phyloP scores from a whole-genome alignment of 2,113 vertebrate species.

The Taxidea taxus region DNA sequence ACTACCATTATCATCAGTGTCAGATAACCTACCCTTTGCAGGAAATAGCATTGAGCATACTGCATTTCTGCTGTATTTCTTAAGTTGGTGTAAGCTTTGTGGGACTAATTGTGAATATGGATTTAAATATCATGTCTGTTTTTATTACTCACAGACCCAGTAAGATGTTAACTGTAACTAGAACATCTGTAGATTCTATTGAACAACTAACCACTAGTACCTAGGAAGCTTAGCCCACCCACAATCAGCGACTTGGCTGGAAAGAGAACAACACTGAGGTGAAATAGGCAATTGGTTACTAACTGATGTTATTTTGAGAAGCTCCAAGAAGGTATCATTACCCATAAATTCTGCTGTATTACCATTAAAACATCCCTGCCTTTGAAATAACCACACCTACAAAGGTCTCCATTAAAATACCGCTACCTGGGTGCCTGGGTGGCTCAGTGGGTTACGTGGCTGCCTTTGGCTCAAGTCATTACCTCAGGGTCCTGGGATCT shows the following conservation, averaged over 20 bases:
- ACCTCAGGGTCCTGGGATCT: neutral
- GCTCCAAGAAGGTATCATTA: neutral
- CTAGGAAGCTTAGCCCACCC: neutral
- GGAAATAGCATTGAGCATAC: neutral
- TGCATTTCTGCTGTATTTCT: neutral
- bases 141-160: neutral
- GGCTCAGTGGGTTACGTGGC: too few relatives aligned
- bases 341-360: neutral
- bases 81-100: neutral
- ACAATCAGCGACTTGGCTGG: neutral
- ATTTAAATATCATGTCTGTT: constrained; percentile 32
- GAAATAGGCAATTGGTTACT: neutral
- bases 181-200: neutral
- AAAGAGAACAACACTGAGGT: neutral
- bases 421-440: too few relatives aligned
- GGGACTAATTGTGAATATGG: neutral
- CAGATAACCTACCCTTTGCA: neutral
- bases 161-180: neutral
- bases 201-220: neutral
- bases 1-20: neutral
- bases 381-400: neutral
- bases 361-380: neutral
- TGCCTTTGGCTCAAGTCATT: too few relatives aligned
- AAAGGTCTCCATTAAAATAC: constrained; percentile 5
- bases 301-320: neutral